These are phyloP conservation scores for Lophotriccus pileatus DNA, from an alignment of 2,797 vertebrate species.

Conservation along the genomic window DNA sequence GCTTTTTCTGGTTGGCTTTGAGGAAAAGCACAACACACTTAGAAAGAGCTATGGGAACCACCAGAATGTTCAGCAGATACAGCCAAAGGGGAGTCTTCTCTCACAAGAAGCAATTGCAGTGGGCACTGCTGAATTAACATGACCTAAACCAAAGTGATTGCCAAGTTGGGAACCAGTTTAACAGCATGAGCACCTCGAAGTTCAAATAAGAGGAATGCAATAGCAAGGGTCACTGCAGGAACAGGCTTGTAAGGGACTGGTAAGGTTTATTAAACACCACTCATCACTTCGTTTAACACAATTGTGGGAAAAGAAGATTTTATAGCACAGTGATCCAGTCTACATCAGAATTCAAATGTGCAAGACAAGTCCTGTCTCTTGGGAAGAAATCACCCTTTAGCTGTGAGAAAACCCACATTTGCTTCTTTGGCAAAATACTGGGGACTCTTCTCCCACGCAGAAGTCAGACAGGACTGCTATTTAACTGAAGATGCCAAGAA, in stretches of 20 bases:
- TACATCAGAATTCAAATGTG: constrained; percentile 22
- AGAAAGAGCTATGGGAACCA: not conserved
- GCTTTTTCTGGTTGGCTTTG: not conserved
- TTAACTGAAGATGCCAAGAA: constrained; percentile 15
- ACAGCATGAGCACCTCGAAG: not conserved
- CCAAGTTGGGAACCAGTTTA: constrained; percentile 48
- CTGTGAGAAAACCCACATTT: constrained; percentile 47
- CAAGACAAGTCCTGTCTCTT: constrained; percentile 52
- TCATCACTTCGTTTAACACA: constrained; percentile 41
- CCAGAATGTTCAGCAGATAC: not conserved
- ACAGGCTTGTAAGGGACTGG: constrained; percentile 43
- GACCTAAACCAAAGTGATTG: not conserved
- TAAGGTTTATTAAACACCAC: constrained; percentile 45
- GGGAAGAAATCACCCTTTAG: constrained; percentile 35
- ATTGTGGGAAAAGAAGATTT: constrained; percentile 53
- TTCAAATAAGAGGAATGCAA: constrained; percentile 40
- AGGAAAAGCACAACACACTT: not conserved
- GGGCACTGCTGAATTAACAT: not conserved
- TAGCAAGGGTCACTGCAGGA: constrained; percentile 58
- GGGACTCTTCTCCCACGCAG: constrained; percentile 1
- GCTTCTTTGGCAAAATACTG: not conserved
- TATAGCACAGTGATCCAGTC: constrained; percentile 37
- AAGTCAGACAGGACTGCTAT: not conserved
- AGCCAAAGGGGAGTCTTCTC: not conserved
- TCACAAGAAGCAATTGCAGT: not conserved